Base-by-base conservation (phyloP, 2,113 vertebrate species). In the Tragelaphus buxtoni region DNA sequence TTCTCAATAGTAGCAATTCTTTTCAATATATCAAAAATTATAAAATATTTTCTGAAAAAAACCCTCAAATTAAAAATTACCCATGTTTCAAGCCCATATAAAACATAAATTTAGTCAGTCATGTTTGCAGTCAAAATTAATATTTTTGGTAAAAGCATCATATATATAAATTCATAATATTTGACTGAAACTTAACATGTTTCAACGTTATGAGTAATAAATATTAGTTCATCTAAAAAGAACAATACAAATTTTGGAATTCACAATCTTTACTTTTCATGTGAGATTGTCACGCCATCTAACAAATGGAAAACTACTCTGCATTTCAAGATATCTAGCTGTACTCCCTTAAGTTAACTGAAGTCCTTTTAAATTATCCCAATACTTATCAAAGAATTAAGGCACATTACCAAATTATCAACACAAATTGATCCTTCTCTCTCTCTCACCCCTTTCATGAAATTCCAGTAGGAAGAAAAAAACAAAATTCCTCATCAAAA, bases 281-380 rank as follows among this genome's bases (percentile, higher is more conserved):
- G 42, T 55, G 53, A 28, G 18, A 32, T 32, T 7, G 16, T 63
- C 26, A 63, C 12, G 88, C 4, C 2, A 18, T 42, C 28, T 63
- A 9, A 24, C 28, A 76, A 11, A 82, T 26, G 24, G 5, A 81
- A 84, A 90, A 42, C 5, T 39, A 30, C 3, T 10, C 4, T 85
- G 18, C 0, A 65, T 79, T 26, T 77, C 39, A 79, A 74, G 5
- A 61, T 63, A n/a, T 9, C 26, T 28, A 53, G 5, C 13, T 53
- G 5, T 47, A 3, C 20, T 13, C 9, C 9, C 2, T 60, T 61
- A 49, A 22, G 28, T 53, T 92, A 94, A 45, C 9, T 56, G 16
- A 92, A 92, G 74, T 26, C 9, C 16, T 88, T 91, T 42, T 3
- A 85, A 13, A 80, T 85, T 82, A 80, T 93, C 11, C 4, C 22